phyloP scores from a whole-genome alignment of 2,797 vertebrate species.

The Darevskia mixta region DNA sequence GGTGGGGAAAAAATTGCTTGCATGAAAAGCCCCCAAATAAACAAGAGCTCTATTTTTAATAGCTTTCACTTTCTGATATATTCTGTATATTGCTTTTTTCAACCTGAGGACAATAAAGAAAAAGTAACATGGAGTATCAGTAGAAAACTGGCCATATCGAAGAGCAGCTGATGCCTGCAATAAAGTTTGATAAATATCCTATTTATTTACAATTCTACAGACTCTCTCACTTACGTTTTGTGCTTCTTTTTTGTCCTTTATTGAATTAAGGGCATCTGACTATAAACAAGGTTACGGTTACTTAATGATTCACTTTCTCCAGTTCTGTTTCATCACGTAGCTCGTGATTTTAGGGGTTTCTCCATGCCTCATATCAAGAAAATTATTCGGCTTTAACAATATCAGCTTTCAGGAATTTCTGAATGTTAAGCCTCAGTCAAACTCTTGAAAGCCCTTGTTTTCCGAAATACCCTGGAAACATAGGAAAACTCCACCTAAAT shows the following conservation, averaged over 20 bases:
- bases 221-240: slow-evolving; percentile 32
- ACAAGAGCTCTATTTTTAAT: slow-evolving; percentile 24
- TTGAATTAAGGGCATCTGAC: slow-evolving; percentile 52
- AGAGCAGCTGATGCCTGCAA: slow-evolving; percentile 72
- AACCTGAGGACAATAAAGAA: slow-evolving; percentile 62
- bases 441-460: background rate
- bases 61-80: slow-evolving; percentile 54
- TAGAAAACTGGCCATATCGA: slow-evolving; percentile 69
- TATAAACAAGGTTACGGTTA: slow-evolving; percentile 60
- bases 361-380: slow-evolving; percentile 18
- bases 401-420: slow-evolving; percentile 21
- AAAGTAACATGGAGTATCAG: slow-evolving; percentile 67
- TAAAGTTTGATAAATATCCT: slow-evolving; percentile 68
- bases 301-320: slow-evolving; percentile 25
- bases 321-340: slow-evolving; percentile 6
- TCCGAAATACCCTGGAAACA: background rate
- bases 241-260: slow-evolving; percentile 46
- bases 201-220: slow-evolving; percentile 71
- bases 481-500: background rate
- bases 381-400: slow-evolving; percentile 5
- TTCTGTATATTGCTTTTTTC: slow-evolving; percentile 61
- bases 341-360: slow-evolving; percentile 27
- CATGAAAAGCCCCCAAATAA: background rate
- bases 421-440: slow-evolving; percentile 23
- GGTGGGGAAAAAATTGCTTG: background rate